Percentiles rank a stretch among this genome's conserved stretches.
Evolutionary conservation across 2,113 vertebrate genomes (phyloP).

Genomic region (Odontesthes bonariensis): DNA sequence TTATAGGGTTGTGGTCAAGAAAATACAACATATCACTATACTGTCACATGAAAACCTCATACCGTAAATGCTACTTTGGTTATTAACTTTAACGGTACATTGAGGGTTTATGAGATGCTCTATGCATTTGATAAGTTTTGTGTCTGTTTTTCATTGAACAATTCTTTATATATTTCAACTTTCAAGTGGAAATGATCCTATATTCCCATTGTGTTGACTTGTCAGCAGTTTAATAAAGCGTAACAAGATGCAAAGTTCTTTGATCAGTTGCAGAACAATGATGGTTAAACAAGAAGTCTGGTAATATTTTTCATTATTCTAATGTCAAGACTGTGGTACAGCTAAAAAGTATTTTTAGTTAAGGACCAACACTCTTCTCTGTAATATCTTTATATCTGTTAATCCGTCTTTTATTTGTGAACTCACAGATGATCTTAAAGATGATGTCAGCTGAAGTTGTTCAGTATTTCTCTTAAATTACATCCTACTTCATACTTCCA

Average conservation of each 20-base stretch:
- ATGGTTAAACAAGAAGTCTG: neutral
- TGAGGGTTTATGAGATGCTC: constrained; percentile 47
- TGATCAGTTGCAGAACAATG: too few relatives aligned
- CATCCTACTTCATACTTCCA: neutral
- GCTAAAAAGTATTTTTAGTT: too few relatives aligned
- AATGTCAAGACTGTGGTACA: neutral
- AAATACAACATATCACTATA: constrained; percentile 64
- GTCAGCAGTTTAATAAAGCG: neutral
- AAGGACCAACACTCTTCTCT: too few relatives aligned
- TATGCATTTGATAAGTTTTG: constrained; percentile 49
- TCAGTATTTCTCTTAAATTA: neutral
- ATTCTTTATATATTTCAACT: constrained; percentile 38
- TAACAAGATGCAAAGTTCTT: too few relatives aligned
- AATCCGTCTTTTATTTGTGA: neutral
- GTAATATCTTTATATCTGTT: neutral
- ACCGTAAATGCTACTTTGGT: constrained; percentile 46
- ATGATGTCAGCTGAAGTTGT: neutral
- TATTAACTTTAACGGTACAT: constrained; percentile 52
- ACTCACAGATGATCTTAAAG: neutral
- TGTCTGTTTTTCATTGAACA: constrained; percentile 37
- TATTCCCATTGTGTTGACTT: constrained; percentile 21
- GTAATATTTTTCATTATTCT: neutral
- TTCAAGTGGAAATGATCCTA: constrained; percentile 30
- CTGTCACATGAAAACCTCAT: constrained; percentile 60
- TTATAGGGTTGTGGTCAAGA: constrained; percentile 60